Percentiles rank a stretch among this genome's conserved stretches.
Evolutionary conservation across 2,888 invertebrate species (phyloP).

Genomic region (Fragum fragum): DNA sequence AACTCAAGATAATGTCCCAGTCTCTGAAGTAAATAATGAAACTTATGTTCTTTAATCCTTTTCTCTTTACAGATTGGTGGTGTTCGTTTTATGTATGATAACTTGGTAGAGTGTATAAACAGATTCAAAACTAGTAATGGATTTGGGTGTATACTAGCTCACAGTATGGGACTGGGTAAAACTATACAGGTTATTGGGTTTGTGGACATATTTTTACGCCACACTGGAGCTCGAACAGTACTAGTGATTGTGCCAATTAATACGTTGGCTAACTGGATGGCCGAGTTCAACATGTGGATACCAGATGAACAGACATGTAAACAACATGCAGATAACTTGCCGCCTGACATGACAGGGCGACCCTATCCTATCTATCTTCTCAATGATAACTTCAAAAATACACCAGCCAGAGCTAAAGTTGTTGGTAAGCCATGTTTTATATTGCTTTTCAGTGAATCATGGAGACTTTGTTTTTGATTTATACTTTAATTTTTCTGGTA

Average conservation of each 20-base stretch:
- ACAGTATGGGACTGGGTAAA: slow-evolving; percentile 99
- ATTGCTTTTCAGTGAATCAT: too few relatives aligned
- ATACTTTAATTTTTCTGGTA: too few relatives aligned
- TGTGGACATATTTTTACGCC: slow-evolving; percentile 97
- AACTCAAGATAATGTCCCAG: too few relatives aligned
- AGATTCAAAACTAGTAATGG: slow-evolving; percentile 95
- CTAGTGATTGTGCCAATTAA: slow-evolving; percentile 99
- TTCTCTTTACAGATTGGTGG: slow-evolving; percentile 92
- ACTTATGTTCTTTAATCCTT: too few relatives aligned
- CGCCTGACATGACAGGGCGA: slow-evolving; percentile 91
- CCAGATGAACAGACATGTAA: slow-evolving; percentile 88
- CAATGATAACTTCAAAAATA: slow-evolving; percentile 97
- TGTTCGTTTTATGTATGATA: slow-evolving; percentile 98
- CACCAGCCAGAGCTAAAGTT: slow-evolving; percentile 92
- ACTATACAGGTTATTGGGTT: slow-evolving; percentile 97
- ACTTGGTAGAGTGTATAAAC: slow-evolving; percentile 97
- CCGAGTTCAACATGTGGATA: slow-evolving; percentile 99
- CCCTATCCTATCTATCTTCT: slow-evolving; percentile 96
- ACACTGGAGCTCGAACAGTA: slow-evolving; percentile 95
- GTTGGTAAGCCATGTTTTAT: slow-evolving; percentile 88
- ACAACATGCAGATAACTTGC: slow-evolving; percentile 54
- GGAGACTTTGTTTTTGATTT: too few relatives aligned
- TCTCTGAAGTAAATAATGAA: too few relatives aligned
- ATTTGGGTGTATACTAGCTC: slow-evolving; percentile 99
- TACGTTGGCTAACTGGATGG: slow-evolving; percentile 98